Base-by-base conservation (phyloP, 2,888 invertebrate species). In the Lasioglossum zephyrum region DNA sequence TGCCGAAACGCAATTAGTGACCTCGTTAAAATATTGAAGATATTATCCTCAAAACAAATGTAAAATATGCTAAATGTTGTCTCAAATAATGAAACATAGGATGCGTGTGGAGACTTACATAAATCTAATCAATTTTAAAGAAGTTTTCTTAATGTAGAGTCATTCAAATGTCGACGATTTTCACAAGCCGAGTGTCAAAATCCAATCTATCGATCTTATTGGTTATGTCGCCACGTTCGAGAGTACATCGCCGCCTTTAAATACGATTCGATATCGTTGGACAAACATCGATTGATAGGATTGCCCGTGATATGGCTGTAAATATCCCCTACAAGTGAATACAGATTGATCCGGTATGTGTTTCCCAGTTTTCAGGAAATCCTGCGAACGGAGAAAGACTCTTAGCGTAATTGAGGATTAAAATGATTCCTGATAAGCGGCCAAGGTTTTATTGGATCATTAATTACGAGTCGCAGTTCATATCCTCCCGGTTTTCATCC, bases 391-490 rank as follows among this genome's bases (percentile, higher is more conserved):
- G n/a, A 78, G 73, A 73, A 76, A 57, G 75, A 63, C 26, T 26
- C 63, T 66, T 44, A 53, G 72, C 82, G 75, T 87, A 82, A 88
- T 84, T 69, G 79, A 77, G 73, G 82, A 81, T 73, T 84, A 76
- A 90, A 90, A 88, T 88, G 76, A 88, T 88, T 87, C 74, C 81
- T 85, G 82, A 87, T 87, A 82, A 82, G 72, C 82, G 75, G 70
- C 57, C 73, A 57, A 84, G 70, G 82, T 88, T 89, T 83, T 70
- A 73, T 79, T 73, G 84, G 47, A 73, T 73, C 83, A 82, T 89
- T 90, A 89, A 89, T 89, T 90, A 85, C 77, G 18, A 41, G 49
- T 77, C 66, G 69, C 79, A 85, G 81, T 85, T 80, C 75, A 88
- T 90, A 84, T 83, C 73, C 69, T 31, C 73, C 69, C n/a, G 31